Conservation (phyloP, 2,113 vertebrate species). For the Ginglymostoma cirratum region DNA sequence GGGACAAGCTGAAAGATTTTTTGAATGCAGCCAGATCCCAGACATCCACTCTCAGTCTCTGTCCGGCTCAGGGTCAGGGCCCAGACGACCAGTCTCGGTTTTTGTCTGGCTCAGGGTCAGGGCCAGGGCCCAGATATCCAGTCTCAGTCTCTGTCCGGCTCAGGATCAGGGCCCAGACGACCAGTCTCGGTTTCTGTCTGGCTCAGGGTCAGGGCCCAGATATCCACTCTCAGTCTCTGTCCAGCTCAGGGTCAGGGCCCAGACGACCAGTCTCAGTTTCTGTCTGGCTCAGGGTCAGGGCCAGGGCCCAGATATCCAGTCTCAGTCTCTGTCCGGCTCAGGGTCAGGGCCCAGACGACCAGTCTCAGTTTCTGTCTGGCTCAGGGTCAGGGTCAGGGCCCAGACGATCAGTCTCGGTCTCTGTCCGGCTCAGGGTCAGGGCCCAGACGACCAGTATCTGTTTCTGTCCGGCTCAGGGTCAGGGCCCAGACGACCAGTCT, state of each 20-base stretch:
- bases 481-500: background rate
- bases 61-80: background rate
- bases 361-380: too few species aligned
- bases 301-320: background rate
- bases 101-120: background rate
- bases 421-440: background rate
- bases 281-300: background rate
- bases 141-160: background rate
- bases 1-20: background rate
- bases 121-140: background rate
- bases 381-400: too few species aligned
- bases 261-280: too few species aligned
- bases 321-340: background rate
- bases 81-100: background rate
- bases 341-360: background rate
- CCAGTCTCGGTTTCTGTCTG: too few species aligned
- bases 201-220: background rate
- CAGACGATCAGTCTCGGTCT: background rate
- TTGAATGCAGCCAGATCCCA: background rate
- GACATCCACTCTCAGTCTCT: background rate
- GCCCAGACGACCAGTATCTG: too few species aligned
- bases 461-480: background rate
- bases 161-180: too few species aligned
- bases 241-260: too few species aligned
- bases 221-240: background rate